Evolutionary conservation across 2,888 invertebrate species (phyloP).

Genomic region (Amblyjoppa fuscipennis): DNA sequence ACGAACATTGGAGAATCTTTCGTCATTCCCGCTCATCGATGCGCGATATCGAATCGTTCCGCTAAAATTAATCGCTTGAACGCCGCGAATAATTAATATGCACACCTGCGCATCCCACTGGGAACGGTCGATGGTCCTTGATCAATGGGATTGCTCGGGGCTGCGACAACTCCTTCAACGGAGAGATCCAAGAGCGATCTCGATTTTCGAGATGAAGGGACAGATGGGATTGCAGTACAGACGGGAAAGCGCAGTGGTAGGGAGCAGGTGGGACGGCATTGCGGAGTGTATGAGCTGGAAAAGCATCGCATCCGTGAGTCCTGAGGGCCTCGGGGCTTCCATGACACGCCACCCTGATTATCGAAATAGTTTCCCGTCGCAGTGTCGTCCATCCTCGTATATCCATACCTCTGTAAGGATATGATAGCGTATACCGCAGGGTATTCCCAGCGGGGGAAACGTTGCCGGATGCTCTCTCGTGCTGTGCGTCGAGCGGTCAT

Average conservation of each 20-base stretch:
- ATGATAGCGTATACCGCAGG: slow-evolving; percentile 47
- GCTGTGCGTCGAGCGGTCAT: slow-evolving; percentile 56
- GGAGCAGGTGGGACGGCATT: neutral
- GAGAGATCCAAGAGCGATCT: slow-evolving; percentile 21
- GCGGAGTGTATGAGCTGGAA: slow-evolving; percentile 3
- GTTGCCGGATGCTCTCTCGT: slow-evolving; percentile 29
- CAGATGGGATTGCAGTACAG: slow-evolving; percentile 25
- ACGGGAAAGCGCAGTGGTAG: neutral
- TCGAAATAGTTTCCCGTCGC: slow-evolving; percentile 66
- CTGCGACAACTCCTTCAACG: slow-evolving; percentile 35
- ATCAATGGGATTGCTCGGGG: neutral
- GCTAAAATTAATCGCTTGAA: too few relatives aligned
- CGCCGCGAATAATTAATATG: neutral
- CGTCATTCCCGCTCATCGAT: neutral
- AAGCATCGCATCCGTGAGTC: slow-evolving; percentile 18
- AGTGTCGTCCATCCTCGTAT: slow-evolving; percentile 48
- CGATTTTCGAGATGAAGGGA: slow-evolving; percentile 36
- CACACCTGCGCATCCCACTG: neutral
- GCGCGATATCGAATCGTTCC: too few relatives aligned
- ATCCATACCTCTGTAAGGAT: slow-evolving; percentile 52
- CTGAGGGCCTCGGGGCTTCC: slow-evolving; percentile 36
- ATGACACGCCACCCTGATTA: slow-evolving; percentile 66
- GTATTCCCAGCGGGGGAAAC: slow-evolving; percentile 58
- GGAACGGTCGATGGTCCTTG: neutral
- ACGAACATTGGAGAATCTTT: neutral